Conservation (phyloP, 2,888 invertebrate genomes). For the Apodemia zela region DNA sequence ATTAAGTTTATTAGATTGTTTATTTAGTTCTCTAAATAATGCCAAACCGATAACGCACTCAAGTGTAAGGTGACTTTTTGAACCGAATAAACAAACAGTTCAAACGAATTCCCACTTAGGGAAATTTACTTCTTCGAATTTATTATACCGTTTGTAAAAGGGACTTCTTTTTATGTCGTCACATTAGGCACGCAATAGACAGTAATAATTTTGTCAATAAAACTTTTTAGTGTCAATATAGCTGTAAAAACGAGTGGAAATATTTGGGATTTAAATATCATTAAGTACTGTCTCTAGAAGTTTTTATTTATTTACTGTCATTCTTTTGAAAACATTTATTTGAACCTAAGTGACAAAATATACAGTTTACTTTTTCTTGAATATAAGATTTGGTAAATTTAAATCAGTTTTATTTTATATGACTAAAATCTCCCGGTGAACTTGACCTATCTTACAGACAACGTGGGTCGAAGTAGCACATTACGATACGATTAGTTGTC, state of each 20-base stretch:
- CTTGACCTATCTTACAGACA: too few species aligned
- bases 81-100: slow-evolving; percentile 14
- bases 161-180: slow-evolving; percentile 23
- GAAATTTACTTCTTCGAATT: slow-evolving; percentile 22
- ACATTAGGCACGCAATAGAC: slow-evolving; percentile 21
- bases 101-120: slow-evolving; percentile 22
- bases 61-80: neutral
- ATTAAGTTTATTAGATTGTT: neutral
- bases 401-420: too few species aligned
- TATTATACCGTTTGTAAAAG: slow-evolving; percentile 18
- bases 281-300: neutral
- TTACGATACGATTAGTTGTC: too few species aligned
- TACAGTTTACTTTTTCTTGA: too few species aligned
- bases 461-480: too few species aligned
- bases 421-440: too few species aligned
- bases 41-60: neutral
- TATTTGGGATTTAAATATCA: neutral
- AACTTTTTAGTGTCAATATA: slow-evolving; percentile 11
- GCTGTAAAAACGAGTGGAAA: neutral
- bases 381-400: too few species aligned
- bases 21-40: neutral
- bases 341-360: too few species aligned
- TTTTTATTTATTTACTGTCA: too few species aligned
- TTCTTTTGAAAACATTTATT: too few species aligned
- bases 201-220: slow-evolving; percentile 19